Evolutionary conservation across 2,888 invertebrate genomes (phyloP), one percentile per base, ranked within the genome.

Genomic region (Synergus itoensis): DNA sequence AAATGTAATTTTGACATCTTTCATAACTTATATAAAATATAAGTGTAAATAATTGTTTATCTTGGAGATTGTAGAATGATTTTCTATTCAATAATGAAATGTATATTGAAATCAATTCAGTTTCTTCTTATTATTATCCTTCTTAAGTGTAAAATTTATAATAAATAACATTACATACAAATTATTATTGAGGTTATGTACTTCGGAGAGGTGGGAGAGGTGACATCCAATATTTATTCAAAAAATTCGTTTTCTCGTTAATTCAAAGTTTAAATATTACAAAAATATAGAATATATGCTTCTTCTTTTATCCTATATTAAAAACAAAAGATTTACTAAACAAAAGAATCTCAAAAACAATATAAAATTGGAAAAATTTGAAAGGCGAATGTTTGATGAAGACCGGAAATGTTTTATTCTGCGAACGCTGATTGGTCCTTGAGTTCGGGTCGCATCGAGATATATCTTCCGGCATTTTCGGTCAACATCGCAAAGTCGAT

Each of bases 401-500:
- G 21, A 28, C 14, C 1, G 18, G 67, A 67, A 57, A 57, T 41
- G 21, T 45, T 18, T 18, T 0, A 21, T 28, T n/a, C 4, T 16
- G 11, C 53, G n/a, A 28, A 5, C n/a, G 18, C 36, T 73, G 40
- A 48, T 73, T 53, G 53, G 53, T n/a, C 0, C 12, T n/a, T 4
- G n/a, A 36, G n/a, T 73, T 53, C 53, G 73, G 53, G 43, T 45
- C n/a, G 43, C 48, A 43, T 45, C 43, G 69, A 28, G 69, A 57
- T 62, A 62, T 62, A 62, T 62, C 69, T 48, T 41, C 43, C 76
- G 78, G 62, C 18, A 18, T 43, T 36, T 41, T 57, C 65, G 78
- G 67, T 5, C 80, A 82, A 84, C 84, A 84, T 85, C 84, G 84
- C 81, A 84, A 84, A 86, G 84, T 86, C 87, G 87, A 87, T 87